These are phyloP conservation scores for Notarius lentiginosus DNA, from an alignment of 2,113 vertebrate species.

Conservation along the genomic window DNA sequence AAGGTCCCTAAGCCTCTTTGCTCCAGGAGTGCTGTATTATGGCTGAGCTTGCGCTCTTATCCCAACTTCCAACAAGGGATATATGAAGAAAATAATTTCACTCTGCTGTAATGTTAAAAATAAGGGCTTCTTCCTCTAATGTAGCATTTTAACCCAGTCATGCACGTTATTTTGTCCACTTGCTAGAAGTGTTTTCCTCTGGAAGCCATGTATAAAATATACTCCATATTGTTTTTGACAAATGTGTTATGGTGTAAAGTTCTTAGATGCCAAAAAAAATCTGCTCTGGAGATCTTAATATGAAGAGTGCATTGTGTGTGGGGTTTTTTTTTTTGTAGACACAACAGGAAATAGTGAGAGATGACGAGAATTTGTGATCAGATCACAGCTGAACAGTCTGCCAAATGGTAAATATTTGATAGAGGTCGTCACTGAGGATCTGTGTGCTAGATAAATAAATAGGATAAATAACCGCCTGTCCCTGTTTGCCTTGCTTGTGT, in stretches of 20 bases:
- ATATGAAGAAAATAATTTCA: no score
- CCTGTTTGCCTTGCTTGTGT: constrained; percentile 7
- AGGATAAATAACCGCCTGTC: constrained; percentile 41
- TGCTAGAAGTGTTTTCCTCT: neutral
- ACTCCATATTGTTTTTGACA: neutral
- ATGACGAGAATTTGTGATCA: constrained; percentile 25
- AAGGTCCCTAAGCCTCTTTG: no score
- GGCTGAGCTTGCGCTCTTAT: no score
- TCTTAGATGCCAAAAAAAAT: neutral
- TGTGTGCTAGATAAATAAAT: constrained; percentile 22
- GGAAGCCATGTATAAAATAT: neutral
- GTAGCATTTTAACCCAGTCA: neutral
- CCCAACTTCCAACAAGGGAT: no score
- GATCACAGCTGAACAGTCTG: constrained; percentile 31
- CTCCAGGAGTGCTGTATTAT: no score
- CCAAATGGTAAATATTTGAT: constrained; percentile 43
- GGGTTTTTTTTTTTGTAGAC: neutral
- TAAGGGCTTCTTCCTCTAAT: no score
- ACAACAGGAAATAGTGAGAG: neutral
- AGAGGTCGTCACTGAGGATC: neutral
- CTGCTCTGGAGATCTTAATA: neutral
- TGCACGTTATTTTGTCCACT: neutral
- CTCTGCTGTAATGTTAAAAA: no score
- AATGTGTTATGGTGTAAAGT: neutral
- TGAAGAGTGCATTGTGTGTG: neutral